A percentile compares a stretch with the other conserved stretches of the same genome.
Evolutionary conservation across 1,140 invertebrate genomes (phyloP).

Genomic region (Nebria ingens): DNA sequence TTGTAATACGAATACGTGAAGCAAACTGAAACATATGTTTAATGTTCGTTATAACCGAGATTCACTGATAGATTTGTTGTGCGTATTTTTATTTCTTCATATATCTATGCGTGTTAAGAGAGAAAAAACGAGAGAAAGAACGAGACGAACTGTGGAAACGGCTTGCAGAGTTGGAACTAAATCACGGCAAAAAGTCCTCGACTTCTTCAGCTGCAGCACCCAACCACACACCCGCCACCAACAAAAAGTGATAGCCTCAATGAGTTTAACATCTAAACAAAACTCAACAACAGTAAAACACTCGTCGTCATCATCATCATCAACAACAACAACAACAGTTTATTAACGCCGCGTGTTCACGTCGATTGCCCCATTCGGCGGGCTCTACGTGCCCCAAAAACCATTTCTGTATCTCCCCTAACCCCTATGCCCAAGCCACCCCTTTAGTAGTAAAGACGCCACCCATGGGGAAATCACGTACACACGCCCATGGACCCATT

Average conservation of each 20-base stretch:
- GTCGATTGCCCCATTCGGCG: too few relatives aligned
- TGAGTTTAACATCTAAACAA: background rate
- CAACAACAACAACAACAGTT: background rate
- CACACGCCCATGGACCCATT: background rate
- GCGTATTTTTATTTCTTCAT: too few relatives aligned
- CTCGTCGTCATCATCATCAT: background rate
- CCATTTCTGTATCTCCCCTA: too few relatives aligned
- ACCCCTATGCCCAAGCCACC: background rate
- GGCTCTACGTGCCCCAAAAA: too few relatives aligned
- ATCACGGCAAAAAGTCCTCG: conserved; percentile 33
- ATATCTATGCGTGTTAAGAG: conserved; percentile 51
- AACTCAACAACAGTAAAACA: background rate
- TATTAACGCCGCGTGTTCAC: too few relatives aligned
- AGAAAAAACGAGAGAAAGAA: conserved; percentile 90
- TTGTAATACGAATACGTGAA: too few relatives aligned
- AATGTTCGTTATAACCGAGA: too few relatives aligned
- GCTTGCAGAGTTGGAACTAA: conserved; percentile 72
- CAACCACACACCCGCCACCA: conserved; percentile 28
- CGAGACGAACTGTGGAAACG: conserved; percentile 90
- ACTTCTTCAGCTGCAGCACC: conserved; percentile 19
- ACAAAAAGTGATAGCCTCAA: conserved; percentile 33
- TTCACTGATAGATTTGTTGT: too few relatives aligned
- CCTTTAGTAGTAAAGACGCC: too few relatives aligned
- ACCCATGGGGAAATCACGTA: background rate
- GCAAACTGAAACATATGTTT: too few relatives aligned